These are phyloP conservation scores for Drosophila dunni DNA, from an alignment of 1,140 invertebrate species.

Conservation along the genomic window DNA sequence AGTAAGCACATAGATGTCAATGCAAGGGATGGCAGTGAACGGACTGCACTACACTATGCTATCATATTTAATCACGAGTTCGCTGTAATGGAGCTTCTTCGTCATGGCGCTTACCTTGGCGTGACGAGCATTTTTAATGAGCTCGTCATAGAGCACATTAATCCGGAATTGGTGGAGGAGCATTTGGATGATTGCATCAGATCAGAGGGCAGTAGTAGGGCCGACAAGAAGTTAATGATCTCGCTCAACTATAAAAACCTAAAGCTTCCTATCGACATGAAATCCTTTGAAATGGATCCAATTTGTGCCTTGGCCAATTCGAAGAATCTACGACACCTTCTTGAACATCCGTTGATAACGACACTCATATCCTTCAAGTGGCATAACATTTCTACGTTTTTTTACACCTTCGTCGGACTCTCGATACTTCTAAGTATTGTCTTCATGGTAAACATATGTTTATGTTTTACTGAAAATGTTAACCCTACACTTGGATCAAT, in stretches of 20 bases:
- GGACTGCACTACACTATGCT: slow-evolving; percentile 93
- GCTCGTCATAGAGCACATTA: slow-evolving; percentile 88
- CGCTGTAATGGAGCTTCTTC: slow-evolving; percentile 87
- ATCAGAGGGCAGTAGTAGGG: slow-evolving; percentile 86
- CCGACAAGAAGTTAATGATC: slow-evolving; percentile 88
- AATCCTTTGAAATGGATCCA: slow-evolving; percentile 1
- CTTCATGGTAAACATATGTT: slow-evolving; percentile 87
- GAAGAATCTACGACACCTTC: slow-evolving; percentile 87
- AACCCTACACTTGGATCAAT: slow-evolving; percentile 12
- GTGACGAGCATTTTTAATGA: slow-evolving; percentile 87
- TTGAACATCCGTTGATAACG: slow-evolving; percentile 91
- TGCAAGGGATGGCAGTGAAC: slow-evolving; percentile 88
- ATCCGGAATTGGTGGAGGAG: slow-evolving; percentile 87
- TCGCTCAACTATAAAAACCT: slow-evolving; percentile 89
- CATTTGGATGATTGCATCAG: slow-evolving; percentile 89
- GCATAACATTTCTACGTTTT: slow-evolving; percentile 88
- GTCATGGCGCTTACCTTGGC: slow-evolving; percentile 89
- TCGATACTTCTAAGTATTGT: slow-evolving; percentile 88
- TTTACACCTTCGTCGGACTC: slow-evolving; percentile 88
- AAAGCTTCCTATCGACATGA: slow-evolving; percentile 73
- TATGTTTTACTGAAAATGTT: slow-evolving; percentile 50
- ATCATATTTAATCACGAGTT: slow-evolving; percentile 87
- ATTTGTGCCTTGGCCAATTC: slow-evolving; percentile 88
- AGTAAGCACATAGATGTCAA: slow-evolving; percentile 87
- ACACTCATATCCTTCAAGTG: slow-evolving; percentile 91